phyloP scores from a whole-genome alignment of 2,888 invertebrate species.

The Calameuta idolon region DNA sequence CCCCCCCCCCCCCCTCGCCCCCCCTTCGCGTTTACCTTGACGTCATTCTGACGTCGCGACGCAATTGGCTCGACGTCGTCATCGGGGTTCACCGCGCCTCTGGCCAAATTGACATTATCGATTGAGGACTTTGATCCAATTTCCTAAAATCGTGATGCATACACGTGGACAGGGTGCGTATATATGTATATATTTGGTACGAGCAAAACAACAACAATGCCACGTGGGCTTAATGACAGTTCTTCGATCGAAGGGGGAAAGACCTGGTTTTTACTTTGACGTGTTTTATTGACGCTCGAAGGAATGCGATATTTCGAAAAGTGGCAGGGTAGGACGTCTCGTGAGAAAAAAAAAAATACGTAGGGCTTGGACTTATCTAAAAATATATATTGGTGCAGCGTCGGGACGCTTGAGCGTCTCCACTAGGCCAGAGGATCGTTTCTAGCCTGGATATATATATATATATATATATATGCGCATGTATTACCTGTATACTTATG shows the following conservation, averaged over 20 bases:
- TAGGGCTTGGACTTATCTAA: conserved; percentile 31
- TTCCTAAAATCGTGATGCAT: background rate
- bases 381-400: conserved; percentile 21
- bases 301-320: background rate
- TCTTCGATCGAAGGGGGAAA: background rate
- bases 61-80: conserved; percentile 36
- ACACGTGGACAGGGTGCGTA: background rate
- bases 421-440: conserved; percentile 16
- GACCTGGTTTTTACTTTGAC: background rate
- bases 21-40: conserved; percentile 18
- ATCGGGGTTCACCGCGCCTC: conserved; percentile 24
- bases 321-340: background rate
- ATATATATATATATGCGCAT: conserved; percentile 13
- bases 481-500: conserved; percentile 13
- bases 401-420: background rate
- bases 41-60: conserved; percentile 35
- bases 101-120: background rate
- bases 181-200: background rate
- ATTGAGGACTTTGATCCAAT: background rate
- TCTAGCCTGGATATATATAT: conserved; percentile 5
- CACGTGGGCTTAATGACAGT: background rate
- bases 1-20: background rate
- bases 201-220: background rate
- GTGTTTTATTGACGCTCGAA: background rate
- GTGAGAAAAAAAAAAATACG: background rate